Conservation (phyloP, 2,797 vertebrate genomes). For the Sciurus carolinensis region DNA sequence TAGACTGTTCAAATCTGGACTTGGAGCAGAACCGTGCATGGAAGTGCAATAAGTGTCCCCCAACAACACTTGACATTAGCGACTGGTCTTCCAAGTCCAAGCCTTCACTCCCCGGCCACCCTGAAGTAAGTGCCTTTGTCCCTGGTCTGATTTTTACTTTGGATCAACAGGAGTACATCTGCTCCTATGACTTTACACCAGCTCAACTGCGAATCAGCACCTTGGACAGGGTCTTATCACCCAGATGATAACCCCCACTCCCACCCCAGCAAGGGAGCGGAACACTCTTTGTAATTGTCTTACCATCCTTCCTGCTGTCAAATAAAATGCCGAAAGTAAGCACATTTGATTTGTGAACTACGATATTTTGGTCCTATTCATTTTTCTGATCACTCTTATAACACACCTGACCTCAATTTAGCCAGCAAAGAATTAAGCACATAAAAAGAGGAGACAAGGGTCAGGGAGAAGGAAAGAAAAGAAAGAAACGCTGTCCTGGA, state of each 20-base stretch:
- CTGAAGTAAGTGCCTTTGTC: not conserved
- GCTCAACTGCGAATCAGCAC: not conserved
- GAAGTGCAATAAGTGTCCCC: fast-evolving
- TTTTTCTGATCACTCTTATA: not conserved
- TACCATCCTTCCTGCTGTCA: not conserved
- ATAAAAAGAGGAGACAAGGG: not conserved
- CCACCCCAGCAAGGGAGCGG: not conserved
- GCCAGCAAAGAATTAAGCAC: not conserved
- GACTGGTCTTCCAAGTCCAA: not conserved
- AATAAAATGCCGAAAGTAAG: not conserved
- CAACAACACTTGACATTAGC: fast-evolving
- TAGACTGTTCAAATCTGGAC: not conserved
- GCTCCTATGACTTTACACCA: not conserved
- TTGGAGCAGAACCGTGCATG: not conserved
- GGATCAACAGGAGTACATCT: not conserved
- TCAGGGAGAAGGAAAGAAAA: not conserved
- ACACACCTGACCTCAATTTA: not conserved
- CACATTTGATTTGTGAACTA: not conserved
- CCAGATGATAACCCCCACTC: no score
- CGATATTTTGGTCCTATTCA: not conserved
- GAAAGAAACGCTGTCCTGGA: not conserved
- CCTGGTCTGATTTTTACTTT: not conserved
- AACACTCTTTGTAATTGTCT: not conserved
- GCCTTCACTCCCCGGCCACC: not conserved
- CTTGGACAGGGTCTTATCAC: not conserved